Evolutionary conservation across 2,113 vertebrate genomes (phyloP).

Genomic region (Motacilla alba): DNA sequence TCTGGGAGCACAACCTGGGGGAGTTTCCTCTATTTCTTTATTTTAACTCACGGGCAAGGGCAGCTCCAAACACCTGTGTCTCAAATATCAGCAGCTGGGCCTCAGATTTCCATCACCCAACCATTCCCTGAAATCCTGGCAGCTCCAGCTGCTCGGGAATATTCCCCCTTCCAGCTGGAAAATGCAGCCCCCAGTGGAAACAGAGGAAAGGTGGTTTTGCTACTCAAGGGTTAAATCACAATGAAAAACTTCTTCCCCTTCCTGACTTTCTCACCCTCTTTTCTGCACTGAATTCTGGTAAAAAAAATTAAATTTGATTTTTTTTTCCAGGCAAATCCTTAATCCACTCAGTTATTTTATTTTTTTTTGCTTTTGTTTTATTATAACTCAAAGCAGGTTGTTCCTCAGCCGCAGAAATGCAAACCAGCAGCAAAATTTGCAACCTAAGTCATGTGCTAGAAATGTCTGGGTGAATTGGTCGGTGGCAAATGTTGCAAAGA

Average conservation of each 20-base stretch:
- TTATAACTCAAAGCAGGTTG: background rate
- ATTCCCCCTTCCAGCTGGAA: background rate
- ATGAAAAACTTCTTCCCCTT: background rate
- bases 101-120: background rate
- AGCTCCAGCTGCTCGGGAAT: background rate
- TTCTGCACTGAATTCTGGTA: background rate
- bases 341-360: fast-evolving
- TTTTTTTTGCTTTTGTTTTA: background rate
- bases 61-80: background rate
- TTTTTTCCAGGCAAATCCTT: background rate
- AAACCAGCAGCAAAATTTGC: background rate
- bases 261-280: background rate
- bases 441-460: background rate
- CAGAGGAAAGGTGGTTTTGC: background rate
- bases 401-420: background rate
- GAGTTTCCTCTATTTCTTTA: background rate
- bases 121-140: background rate
- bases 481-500: background rate
- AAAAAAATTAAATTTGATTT: background rate
- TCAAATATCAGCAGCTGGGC: conserved; percentile 10
- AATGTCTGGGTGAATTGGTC: background rate
- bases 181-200: background rate
- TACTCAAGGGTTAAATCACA: background rate
- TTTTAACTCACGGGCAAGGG: background rate
- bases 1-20: background rate